Evolutionary conservation across 2,113 vertebrate genomes (phyloP).

Genomic region (Procavia capensis): DNA sequence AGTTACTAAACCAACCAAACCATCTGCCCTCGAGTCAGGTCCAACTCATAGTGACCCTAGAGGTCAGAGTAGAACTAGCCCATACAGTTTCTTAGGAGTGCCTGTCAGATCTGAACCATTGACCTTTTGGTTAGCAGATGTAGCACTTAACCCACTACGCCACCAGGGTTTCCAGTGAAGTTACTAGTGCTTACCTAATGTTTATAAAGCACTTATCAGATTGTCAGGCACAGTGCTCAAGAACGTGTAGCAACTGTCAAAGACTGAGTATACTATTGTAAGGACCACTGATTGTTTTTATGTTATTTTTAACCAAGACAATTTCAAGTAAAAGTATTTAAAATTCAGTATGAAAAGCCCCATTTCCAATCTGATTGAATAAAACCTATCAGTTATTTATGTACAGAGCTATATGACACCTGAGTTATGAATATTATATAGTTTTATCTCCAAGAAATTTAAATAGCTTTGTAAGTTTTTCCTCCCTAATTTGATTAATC

Average conservation of each 20-base stretch:
- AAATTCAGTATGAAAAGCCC: not conserved
- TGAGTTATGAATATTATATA: not conserved
- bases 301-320: not conserved
- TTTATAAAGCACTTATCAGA: not conserved
- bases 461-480: not conserved
- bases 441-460: slow-evolving; percentile 35
- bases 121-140: no score
- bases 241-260: not conserved
- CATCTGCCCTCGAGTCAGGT: no score
- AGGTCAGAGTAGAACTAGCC: no score
- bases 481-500: not conserved
- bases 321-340: not conserved
- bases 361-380: not conserved
- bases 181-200: not conserved
- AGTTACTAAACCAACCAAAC: no score
- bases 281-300: not conserved
- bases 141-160: no score
- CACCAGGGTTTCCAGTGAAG: not conserved
- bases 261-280: not conserved
- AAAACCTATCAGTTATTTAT: not conserved
- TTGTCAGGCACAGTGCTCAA: not conserved
- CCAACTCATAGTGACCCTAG: no score
- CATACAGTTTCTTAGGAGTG: no score
- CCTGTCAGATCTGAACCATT: no score
- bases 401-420: not conserved